A percentile compares a stretch with the other conserved stretches of the same genome.
Evolutionary conservation across 2,113 vertebrate genomes (phyloP).

Genomic region (Rhinoderma darwinii): DNA sequence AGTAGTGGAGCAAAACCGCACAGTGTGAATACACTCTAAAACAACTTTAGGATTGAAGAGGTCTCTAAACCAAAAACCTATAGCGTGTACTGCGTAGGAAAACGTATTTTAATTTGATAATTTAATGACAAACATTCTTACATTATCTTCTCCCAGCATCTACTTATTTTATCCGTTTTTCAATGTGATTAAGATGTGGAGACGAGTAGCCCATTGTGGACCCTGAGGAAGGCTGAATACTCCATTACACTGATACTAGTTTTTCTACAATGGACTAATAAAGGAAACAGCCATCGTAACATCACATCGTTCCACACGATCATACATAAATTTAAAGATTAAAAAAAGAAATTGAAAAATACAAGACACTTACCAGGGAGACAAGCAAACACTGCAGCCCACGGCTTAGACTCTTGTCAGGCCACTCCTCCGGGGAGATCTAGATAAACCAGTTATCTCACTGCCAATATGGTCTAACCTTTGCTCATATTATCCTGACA

Average conservation of each 20-base stretch:
- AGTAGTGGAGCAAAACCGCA: too few species aligned
- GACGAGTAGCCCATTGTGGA: not conserved
- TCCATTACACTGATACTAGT: not conserved
- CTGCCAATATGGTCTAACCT: constrained; percentile 7
- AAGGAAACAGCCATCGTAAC: not conserved
- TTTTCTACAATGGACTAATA: not conserved
- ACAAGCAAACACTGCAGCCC: not conserved
- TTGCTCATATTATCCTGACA: not conserved
- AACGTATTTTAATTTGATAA: too few species aligned
- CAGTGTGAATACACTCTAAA: too few species aligned
- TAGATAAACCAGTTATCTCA: constrained; percentile 35
- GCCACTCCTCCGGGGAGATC: not conserved
- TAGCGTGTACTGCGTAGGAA: not conserved
- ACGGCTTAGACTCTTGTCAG: not conserved
- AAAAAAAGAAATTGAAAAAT: not conserved
- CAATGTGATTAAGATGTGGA: not conserved
- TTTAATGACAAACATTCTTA: too few species aligned
- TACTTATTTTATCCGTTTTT: not conserved
- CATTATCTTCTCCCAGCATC: too few species aligned
- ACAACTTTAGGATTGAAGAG: not conserved
- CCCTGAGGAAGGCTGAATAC: not conserved
- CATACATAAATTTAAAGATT: not conserved
- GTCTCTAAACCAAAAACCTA: not conserved
- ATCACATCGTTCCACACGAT: not conserved
- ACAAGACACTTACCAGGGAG: not conserved